Percentiles rank a stretch among this genome's conserved stretches.
phyloP scores from a whole-genome alignment of 2,888 invertebrate species.

The Silvanus unidentatus region DNA sequence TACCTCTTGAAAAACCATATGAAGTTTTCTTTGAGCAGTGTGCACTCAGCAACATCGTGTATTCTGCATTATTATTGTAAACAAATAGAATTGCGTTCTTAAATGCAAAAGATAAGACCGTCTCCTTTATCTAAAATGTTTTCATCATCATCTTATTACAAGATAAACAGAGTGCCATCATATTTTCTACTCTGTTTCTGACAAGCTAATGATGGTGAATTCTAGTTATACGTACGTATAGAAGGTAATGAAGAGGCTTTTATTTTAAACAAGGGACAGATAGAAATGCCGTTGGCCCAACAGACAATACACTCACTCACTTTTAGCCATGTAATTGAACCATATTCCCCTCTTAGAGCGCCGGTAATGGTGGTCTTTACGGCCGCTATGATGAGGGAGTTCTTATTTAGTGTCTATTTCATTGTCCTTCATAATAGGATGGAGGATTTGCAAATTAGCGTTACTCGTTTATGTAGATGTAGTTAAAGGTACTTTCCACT shows the following conservation, averaged over 20 bases:
- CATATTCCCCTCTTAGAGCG: constrained; percentile 39
- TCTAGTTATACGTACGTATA: neutral
- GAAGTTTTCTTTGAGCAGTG: too few species aligned
- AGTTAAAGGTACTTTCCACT: constrained; percentile 7
- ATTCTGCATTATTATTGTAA: too few species aligned
- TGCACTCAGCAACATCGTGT: too few species aligned
- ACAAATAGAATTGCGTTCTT: too few species aligned
- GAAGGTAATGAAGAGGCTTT: constrained; percentile 18
- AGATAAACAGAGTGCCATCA: too few species aligned
- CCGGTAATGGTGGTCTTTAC: constrained; percentile 43
- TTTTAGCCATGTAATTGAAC: constrained; percentile 34
- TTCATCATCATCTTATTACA: too few species aligned
- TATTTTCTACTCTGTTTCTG: too few species aligned
- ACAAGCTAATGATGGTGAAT: too few species aligned
- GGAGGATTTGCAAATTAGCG: constrained; percentile 36
- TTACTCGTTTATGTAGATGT: constrained; percentile 9
- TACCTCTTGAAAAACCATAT: too few species aligned
- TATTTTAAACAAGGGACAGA: constrained; percentile 25
- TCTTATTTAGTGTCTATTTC: constrained; percentile 42
- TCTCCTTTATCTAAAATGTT: too few species aligned
- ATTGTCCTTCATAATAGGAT: constrained; percentile 28
- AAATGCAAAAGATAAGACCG: too few species aligned
- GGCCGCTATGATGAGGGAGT: constrained; percentile 35
- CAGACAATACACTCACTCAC: constrained; percentile 35
- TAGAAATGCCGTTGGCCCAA: constrained; percentile 31